phyloP scores from a whole-genome alignment of 2,888 invertebrate species.

The Pyrrhia umbra region DNA sequence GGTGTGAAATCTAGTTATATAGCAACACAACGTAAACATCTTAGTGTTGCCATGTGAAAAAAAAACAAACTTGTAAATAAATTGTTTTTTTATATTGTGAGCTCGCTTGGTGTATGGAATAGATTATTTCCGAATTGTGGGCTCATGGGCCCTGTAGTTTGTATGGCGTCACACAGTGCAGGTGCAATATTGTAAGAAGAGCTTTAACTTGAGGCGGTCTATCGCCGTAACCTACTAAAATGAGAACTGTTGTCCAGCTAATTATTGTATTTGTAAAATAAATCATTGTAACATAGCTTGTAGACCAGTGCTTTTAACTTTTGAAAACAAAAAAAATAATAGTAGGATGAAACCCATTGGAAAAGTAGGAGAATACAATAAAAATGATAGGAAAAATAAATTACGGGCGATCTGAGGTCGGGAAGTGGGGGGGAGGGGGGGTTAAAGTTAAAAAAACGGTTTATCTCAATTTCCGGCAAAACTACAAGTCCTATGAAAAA shows the following conservation, averaged over 20 bases:
- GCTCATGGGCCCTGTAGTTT: constrained; percentile 20
- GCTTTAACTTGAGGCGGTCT: constrained; percentile 77
- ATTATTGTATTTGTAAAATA: constrained; percentile 81
- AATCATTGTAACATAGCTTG: constrained; percentile 74
- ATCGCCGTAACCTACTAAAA: constrained; percentile 74
- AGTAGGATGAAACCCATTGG: too few species aligned
- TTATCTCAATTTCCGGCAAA: too few species aligned
- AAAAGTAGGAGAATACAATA: too few species aligned
- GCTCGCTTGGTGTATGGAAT: constrained; percentile 39
- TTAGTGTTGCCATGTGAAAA: constrained; percentile 50
- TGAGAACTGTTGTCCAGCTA: constrained; percentile 77
- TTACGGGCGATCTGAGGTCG: too few species aligned
- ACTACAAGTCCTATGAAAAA: too few species aligned
- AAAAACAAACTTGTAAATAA: constrained; percentile 43
- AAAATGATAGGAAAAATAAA: too few species aligned
- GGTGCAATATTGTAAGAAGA: constrained; percentile 73
- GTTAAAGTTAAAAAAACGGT: too few species aligned
- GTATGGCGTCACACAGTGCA: constrained; percentile 43
- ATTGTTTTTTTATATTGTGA: constrained; percentile 31
- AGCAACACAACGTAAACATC: constrained; percentile 31
- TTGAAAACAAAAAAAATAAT: too few species aligned
- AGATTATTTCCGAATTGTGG: constrained; percentile 16
- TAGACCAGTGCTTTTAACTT: too few species aligned
- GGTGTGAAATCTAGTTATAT: constrained; percentile 33
- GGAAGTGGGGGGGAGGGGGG: too few species aligned